Base-by-base conservation (phyloP, 2,888 invertebrate species). In the Oxytorus armatus region DNA sequence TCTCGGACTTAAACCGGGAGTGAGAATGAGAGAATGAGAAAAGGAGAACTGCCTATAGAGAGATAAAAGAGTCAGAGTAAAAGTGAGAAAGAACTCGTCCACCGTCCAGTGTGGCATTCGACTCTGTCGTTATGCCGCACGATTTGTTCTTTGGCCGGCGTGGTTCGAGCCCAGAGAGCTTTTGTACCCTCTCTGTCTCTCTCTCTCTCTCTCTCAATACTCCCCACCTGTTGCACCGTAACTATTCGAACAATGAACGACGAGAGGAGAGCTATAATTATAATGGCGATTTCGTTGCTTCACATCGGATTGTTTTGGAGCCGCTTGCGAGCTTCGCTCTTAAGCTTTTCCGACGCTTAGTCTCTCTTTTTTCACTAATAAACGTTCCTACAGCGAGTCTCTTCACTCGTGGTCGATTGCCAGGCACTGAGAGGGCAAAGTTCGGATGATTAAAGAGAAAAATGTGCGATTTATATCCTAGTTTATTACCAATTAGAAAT, bases 71-170 rank as follows among this genome's bases (percentile, higher is more conserved):
- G n/a, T 4, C 3, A 2, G 47, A 5, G 25, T 3, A 25, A 25
- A 44, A 10, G 42, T 42, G 39, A 47, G 33, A 33, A 36, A 29
- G 66, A 36, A 39, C 11, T 57, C n/a, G 47, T 25, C 44, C 49
- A 47, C 21, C 59, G 59, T 66, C 72, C 70, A 75, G 44, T 18
- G 47, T 29, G 79, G 68, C 57, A 65, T 81, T 84, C 82, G 72
- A 83, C 85, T 84, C 84, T 83, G 83, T 83, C 87, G 87, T 89
- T 89, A 87, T 89, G 85, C 86, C 83, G 84, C 86, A 84, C 86
- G 86, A 88, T 87, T 89, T 89, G 86, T 86, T 88, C 84, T 84
- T 83, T 85, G 78, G 57, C 65, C 70, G 72, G 14, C 21, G 77
- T 21, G n/a, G 63, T 68, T 44, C 61, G 49, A 53, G 47, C 55